A percentile compares a stretch with the other conserved stretches of the same genome.
Conservation (phyloP, 30 jellyfish, hydroid and myxozoan genomes). For the Mastigias papua region DNA sequence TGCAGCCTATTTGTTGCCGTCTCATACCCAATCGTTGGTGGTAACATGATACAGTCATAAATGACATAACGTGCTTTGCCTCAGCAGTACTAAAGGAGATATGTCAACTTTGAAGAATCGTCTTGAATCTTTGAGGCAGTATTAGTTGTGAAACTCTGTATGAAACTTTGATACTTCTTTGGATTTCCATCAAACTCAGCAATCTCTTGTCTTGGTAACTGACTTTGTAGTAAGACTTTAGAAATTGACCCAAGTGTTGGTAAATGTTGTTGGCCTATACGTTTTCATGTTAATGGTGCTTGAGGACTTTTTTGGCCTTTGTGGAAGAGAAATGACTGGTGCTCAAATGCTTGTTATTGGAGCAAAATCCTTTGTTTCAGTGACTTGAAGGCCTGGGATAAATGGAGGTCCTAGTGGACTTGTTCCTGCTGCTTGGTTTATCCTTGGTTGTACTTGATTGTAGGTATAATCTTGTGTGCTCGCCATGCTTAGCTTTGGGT, state of each 20-base stretch:
- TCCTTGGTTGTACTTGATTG: neutral
- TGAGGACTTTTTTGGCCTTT: neutral
- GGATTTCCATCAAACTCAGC: neutral
- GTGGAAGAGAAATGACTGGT: neutral
- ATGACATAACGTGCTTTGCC: neutral
- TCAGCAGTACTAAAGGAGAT: neutral
- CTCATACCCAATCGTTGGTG: neutral
- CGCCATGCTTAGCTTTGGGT: neutral
- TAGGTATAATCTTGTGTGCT: neutral
- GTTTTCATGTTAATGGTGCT: too few relatives aligned
- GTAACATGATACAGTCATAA: neutral
- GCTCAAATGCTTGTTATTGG: neutral
- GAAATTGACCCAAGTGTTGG: neutral
- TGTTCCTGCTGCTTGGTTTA: neutral
- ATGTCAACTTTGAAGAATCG: neutral
- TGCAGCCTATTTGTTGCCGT: neutral
- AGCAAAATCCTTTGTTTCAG: neutral
- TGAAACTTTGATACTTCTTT: neutral
- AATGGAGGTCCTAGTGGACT: neutral
- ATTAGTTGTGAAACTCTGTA: neutral
- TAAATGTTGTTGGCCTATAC: neutral
- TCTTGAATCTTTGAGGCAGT: neutral
- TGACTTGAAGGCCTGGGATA: neutral
- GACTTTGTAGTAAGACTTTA: neutral
- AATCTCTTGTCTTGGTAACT: neutral